Base-by-base conservation (phyloP, 2,888 invertebrate species). In the Heliconius ethilla region DNA sequence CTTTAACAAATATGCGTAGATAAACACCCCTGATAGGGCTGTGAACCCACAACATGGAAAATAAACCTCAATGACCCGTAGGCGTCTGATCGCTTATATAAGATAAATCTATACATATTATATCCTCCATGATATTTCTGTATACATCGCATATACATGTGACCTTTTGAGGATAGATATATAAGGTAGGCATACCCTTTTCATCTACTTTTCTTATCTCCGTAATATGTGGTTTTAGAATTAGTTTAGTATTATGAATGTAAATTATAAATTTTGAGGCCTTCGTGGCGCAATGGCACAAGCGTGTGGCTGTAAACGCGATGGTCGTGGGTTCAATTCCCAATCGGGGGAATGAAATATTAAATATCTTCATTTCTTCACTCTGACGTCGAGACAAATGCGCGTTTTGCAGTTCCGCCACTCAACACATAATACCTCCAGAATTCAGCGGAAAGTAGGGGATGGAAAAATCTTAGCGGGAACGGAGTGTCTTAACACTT, bases 31-130 rank as follows among this genome's bases (percentile, higher is more conserved):
- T 33, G 18, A 33, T 18, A 66, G 22, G 66, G 33, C 22, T 66
- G 22, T 66, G 33, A 66, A 66, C 66, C 22, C 59, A 22, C 59
- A 59, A 13, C 25, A 62, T n/a, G 37, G 73, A 63, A 73, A 62
- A 74, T 74, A 40, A 74, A 27, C 40, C n/a, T n/a, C 22, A 27
- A 63, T 63, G 74, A 63, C 62, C 40, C 63, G 63, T 74, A 63
- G 22, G 11, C 11, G 63, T 40, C 73, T 37, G 59, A 73, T 73
- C 73, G 62, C 10, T 62, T 63, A 33, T 59, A 72, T 59, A 59
- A 55, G 73, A 63, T 63, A 63, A 27, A 74, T 63, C 40, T 40
- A 22, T 40, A 63, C n/a, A 55, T 70, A 70, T 70, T 55, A 33
- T 29, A 55, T 27, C 29, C 2, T 70, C 11, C 7, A 70, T 51